Evolutionary conservation across 2,888 invertebrate species (phyloP).

Genomic region (Tortricodes alternella): DNA sequence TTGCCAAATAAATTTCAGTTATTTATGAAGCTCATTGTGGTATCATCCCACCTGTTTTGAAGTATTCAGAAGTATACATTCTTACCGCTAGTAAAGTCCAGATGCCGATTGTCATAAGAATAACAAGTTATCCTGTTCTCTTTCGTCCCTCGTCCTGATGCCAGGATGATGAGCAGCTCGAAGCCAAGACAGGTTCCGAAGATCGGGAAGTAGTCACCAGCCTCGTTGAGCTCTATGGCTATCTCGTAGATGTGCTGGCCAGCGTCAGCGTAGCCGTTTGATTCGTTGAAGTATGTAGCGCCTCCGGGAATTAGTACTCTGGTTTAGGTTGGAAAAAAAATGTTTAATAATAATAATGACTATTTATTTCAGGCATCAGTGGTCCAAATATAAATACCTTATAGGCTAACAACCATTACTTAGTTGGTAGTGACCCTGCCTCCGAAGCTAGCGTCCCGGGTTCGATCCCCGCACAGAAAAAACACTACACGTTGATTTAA

Average conservation of each 20-base stretch:
- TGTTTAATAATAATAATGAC: no score
- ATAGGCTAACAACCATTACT: no score
- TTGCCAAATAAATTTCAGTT: no score
- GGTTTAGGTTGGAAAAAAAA: no score
- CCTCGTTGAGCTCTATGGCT: conserved; percentile 85
- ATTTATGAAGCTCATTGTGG: no score
- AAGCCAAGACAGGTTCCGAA: conserved; percentile 96
- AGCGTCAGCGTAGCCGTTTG: conserved; percentile 88
- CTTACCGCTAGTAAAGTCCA: conserved; percentile 87
- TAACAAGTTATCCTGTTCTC: conserved; percentile 85
- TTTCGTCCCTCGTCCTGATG: conserved; percentile 64
- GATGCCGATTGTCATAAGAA: conserved; percentile 83
- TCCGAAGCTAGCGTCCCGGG: no score
- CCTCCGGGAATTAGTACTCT: conserved; percentile 94
- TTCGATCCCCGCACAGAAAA: no score
- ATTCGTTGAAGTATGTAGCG: conserved; percentile 86
- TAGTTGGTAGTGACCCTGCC: no score
- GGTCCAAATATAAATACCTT: no score
- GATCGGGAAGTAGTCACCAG: conserved; percentile 90
- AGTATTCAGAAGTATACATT: neutral
- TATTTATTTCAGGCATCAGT: no score
- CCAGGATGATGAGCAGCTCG: conserved; percentile 87
- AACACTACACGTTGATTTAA: no score
- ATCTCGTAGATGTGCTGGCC: conserved; percentile 87
- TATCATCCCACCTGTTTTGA: no score